A percentile compares a stretch with the other conserved stretches of the same genome.
phyloP scores from a whole-genome alignment of 2,797 vertebrate genomes.

The Myoxocephalus aenaeus region DNA sequence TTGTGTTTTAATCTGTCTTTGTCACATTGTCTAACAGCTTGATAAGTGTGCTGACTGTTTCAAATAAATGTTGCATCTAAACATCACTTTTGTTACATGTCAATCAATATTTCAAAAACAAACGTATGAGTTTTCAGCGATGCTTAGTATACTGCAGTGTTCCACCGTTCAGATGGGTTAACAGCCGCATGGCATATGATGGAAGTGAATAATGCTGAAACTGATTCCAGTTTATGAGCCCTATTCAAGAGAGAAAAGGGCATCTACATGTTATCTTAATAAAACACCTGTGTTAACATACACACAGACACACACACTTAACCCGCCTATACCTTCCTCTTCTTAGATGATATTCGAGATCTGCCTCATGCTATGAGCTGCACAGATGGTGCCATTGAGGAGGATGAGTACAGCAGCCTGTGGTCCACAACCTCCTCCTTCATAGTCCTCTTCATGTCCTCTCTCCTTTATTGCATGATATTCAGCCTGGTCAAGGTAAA shows the following conservation, averaged over 20 bases:
- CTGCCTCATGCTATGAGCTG: conserved; percentile 3
- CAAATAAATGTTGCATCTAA: conserved; percentile 61
- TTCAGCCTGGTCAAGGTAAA: conserved; percentile 72
- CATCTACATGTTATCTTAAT: background rate
- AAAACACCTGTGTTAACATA: background rate
- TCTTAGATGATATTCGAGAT: background rate
- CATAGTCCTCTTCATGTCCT: conserved; percentile 74
- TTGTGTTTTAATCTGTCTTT: conserved; percentile 25
- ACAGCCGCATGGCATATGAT: background rate
- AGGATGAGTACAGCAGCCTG: conserved; percentile 70
- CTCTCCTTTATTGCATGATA: conserved; percentile 61
- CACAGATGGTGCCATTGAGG: conserved; percentile 14
- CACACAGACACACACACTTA: conserved; percentile 3
- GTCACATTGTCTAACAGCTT: conserved; percentile 30
- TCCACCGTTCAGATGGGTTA: background rate
- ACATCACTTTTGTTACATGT: conserved; percentile 26
- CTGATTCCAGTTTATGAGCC: background rate
- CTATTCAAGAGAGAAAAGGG: background rate
- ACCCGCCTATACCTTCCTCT: conserved; percentile 17
- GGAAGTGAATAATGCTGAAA: no score
- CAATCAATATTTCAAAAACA: background rate
- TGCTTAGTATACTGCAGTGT: background rate
- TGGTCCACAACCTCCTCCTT: conserved; percentile 72
- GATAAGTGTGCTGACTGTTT: conserved; percentile 26
- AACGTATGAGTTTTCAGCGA: background rate